Percentiles rank a stretch among this genome's conserved stretches.
phyloP scores from a whole-genome alignment of 2,113 vertebrate genomes.

The Orycteropus afer region DNA sequence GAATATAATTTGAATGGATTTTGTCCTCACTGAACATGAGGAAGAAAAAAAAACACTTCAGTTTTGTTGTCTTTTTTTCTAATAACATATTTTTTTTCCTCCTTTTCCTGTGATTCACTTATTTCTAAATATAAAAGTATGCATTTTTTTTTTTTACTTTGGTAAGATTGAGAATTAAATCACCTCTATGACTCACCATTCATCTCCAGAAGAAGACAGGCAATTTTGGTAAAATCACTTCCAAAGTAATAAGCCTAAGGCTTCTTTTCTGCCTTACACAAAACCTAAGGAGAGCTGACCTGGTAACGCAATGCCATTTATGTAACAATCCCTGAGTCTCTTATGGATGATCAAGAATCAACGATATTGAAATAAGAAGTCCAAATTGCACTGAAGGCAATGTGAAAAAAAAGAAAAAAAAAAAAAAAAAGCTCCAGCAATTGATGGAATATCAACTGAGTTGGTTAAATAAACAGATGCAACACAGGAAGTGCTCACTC shows the following conservation, averaged over 20 bases:
- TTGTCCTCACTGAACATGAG: neutral
- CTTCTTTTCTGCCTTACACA: constrained; percentile 55
- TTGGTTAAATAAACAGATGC: neutral
- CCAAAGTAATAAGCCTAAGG: constrained; percentile 57
- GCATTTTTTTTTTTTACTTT: constrained; percentile 62
- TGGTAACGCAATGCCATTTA: constrained; percentile 63
- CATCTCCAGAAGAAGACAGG: constrained; percentile 35
- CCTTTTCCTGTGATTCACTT: constrained; percentile 62
- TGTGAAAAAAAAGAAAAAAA: neutral
- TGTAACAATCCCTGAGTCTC: constrained; percentile 26
- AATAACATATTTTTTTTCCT: neutral
- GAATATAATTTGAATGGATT: constrained; percentile 21
- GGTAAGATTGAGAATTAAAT: constrained; percentile 45
- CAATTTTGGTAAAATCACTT: constrained; percentile 64
- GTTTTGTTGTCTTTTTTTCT: neutral
- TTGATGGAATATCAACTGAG: neutral
- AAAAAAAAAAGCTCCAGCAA: neutral
- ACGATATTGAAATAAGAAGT: neutral
- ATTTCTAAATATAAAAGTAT: constrained; percentile 72
- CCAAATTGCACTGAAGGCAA: neutral
- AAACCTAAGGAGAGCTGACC: constrained; percentile 51
- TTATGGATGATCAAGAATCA: neutral
- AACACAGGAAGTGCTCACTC: neutral
- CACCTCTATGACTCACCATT: constrained; percentile 62
- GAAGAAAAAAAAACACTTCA: neutral